A percentile compares a stretch with the other conserved stretches of the same genome.
phyloP scores from a whole-genome alignment of 2,113 vertebrate species.

The Stomatorhinus ivindoensis region DNA sequence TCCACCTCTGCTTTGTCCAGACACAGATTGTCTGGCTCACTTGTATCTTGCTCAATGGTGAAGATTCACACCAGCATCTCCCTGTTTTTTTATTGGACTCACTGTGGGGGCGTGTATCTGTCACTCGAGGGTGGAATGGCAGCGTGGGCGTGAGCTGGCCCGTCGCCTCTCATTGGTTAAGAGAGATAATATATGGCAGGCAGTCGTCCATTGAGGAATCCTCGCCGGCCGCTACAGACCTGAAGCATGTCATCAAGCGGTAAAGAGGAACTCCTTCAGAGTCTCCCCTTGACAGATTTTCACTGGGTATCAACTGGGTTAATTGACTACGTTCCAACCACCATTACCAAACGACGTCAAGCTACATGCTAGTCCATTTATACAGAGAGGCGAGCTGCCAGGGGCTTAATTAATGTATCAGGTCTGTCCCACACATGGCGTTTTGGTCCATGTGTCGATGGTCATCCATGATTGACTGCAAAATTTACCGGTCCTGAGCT shows the following conservation, averaged over 20 bases:
- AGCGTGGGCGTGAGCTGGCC: background rate
- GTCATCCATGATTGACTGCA: background rate
- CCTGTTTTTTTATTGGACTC: background rate
- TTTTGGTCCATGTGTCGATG: background rate
- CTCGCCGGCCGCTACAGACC: background rate
- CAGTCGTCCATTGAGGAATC: background rate
- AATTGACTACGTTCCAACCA: background rate
- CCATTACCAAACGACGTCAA: background rate
- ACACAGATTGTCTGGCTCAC: background rate
- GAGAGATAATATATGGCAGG: background rate
- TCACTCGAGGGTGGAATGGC: background rate
- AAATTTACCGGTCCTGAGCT: background rate
- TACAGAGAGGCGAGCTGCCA: background rate
- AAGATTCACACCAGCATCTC: background rate
- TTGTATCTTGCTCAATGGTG: background rate
- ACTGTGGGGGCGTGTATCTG: background rate
- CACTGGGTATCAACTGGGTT: background rate
- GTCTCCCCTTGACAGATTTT: background rate
- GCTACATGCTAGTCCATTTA: background rate
- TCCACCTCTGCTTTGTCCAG: background rate
- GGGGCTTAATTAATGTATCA: background rate
- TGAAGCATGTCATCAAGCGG: background rate
- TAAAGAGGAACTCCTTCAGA: background rate
- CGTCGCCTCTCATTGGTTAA: background rate
- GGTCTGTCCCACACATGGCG: too few species aligned